Evolutionary conservation across 2,888 invertebrate species (phyloP).

Genomic region (Ormyrus rosae): DNA sequence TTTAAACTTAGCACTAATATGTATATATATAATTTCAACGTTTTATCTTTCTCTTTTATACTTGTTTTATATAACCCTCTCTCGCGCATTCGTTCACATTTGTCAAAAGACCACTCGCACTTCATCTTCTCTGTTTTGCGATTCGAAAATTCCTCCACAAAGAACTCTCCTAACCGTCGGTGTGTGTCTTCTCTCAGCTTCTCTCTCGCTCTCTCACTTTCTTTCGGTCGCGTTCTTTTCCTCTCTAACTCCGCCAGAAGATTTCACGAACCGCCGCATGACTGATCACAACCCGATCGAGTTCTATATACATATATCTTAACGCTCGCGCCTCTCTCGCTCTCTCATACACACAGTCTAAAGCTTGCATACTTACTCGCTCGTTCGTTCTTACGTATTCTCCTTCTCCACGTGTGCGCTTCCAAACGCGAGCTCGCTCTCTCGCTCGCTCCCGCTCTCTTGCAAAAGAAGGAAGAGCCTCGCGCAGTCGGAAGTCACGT

Average conservation of each 20-base stretch:
- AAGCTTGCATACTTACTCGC: slow-evolving; percentile 4
- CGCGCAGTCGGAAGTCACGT: slow-evolving; percentile 43
- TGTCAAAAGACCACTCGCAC: slow-evolving; percentile 14
- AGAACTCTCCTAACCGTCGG: slow-evolving; percentile 14
- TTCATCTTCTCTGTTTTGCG: slow-evolving; percentile 21
- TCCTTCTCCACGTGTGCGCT: slow-evolving; percentile 16
- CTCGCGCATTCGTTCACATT: slow-evolving; percentile 7
- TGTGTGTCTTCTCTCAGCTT: too few relatives aligned
- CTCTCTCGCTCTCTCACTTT: slow-evolving; percentile 20
- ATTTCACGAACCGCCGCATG: slow-evolving; percentile 50
- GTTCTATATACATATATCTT: slow-evolving; percentile 48
- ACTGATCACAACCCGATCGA: slow-evolving; percentile 56
- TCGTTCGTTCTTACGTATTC: slow-evolving; percentile 10
- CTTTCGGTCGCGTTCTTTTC: slow-evolving; percentile 21
- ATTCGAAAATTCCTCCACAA: slow-evolving; percentile 39
- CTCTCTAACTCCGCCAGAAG: not conserved
- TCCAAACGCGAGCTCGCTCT: not conserved
- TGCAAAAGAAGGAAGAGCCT: slow-evolving; percentile 8
- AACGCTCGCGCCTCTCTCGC: slow-evolving; percentile 13
- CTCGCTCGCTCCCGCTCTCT: not conserved
- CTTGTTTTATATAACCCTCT: not conserved
- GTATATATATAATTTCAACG: slow-evolving; percentile 18
- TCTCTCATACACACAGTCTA: slow-evolving; percentile 8
- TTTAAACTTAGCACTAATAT: slow-evolving; percentile 1
- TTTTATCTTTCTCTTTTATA: not conserved